Conservation (phyloP, 2,113 vertebrate genomes). For the Albula glossodonta region DNA sequence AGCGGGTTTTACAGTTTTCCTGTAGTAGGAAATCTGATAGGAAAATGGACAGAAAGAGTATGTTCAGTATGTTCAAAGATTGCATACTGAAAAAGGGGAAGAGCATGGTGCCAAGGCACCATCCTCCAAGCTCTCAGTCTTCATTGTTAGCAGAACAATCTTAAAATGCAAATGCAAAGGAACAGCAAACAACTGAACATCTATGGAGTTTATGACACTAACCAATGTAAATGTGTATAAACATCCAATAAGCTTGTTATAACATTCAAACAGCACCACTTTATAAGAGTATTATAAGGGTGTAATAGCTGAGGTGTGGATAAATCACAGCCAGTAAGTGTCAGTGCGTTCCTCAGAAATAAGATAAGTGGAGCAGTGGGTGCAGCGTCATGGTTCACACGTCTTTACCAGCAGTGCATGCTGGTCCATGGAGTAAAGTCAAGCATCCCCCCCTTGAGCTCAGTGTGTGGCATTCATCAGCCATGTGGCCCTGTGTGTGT, state of each 20-base stretch:
- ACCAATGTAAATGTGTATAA: background rate
- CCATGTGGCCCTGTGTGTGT: constrained; percentile 21
- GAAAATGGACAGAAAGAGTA: no score
- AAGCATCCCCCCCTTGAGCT: background rate
- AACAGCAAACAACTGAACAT: background rate
- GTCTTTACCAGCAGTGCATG: background rate
- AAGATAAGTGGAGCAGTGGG: background rate
- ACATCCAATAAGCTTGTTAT: background rate
- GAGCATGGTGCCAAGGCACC: no score
- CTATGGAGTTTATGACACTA: background rate
- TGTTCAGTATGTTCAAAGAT: no score
- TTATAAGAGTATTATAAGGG: background rate
- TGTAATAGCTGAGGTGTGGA: background rate
- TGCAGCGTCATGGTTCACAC: background rate
- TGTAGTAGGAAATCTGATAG: no score
- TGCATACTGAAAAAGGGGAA: no score
- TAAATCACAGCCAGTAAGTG: background rate
- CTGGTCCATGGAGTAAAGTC: background rate
- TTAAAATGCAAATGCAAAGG: background rate
- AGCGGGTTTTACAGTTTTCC: no score
- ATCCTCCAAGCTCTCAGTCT: background rate
- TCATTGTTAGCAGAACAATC: background rate
- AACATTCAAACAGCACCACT: background rate
- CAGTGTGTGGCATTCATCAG: constrained; percentile 21
- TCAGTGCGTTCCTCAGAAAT: background rate